These are phyloP conservation scores for Tineola bisselliella DNA, from an alignment of 2,888 invertebrate genomes.

Conservation along the genomic window DNA sequence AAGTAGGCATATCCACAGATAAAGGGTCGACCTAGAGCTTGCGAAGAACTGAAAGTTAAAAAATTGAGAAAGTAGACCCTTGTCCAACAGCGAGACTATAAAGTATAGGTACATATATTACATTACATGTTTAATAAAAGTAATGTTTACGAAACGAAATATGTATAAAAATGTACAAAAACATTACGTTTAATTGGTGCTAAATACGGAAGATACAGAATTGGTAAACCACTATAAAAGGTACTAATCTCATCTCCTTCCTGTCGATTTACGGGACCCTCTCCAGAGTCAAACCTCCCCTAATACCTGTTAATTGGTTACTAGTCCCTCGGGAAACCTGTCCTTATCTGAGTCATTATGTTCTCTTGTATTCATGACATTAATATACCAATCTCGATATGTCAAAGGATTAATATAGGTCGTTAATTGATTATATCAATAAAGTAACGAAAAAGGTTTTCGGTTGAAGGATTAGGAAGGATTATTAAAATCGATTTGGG, in stretches of 20 bases:
- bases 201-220: background rate
- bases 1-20: too few relatives aligned
- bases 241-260: background rate
- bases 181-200: too few relatives aligned
- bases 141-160: too few relatives aligned
- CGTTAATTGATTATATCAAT: background rate
- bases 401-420: background rate
- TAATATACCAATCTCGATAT: slow-evolving; percentile 1
- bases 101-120: too few relatives aligned
- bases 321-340: background rate
- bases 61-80: too few relatives aligned
- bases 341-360: background rate
- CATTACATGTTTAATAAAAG: too few relatives aligned
- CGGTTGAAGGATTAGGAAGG: background rate
- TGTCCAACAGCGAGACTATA: too few relatives aligned
- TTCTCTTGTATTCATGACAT: background rate
- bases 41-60: too few relatives aligned
- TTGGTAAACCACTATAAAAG: background rate
- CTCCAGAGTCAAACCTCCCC: background rate
- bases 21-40: too few relatives aligned
- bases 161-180: too few relatives aligned
- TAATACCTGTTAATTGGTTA: slow-evolving; percentile 5
- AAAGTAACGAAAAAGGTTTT: background rate
- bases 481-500: background rate
- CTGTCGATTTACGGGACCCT: background rate